Evolutionary conservation across 30 jellyfish, hydroid and myxozoan species (phyloP), one percentile per base, ranked within the genome.

Genomic region (Chrysaora quinquecirrha): DNA sequence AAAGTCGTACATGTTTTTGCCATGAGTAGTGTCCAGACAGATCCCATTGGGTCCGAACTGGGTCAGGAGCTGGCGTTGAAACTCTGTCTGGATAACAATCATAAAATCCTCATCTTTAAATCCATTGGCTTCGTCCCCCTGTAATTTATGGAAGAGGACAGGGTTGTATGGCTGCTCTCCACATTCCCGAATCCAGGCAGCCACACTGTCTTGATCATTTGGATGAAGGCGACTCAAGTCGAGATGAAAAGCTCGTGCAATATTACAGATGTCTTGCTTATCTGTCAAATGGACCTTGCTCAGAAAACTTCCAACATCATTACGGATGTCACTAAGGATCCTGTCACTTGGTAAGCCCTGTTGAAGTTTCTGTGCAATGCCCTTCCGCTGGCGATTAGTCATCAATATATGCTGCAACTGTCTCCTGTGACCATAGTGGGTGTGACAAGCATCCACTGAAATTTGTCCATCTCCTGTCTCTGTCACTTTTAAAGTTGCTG

Each of bases 401-500:
- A 79, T 22, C 61, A 21, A 27, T 28, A 64, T 79, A 28, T 79
- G 90, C 71, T 61, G 90, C 27, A 79, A 32, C 31, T 64, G 62
- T 25, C 30, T 63, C 34, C 63, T 64, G 85, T 79, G 84, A 48
- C 90, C 90, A 79, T 79, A 79, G 27, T 79, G 90, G 7, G 90
- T 2, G 25, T 28, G 73, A 47, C 48, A 62, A 30, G 73, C 72
- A 19, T 79, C 90, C 16, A 34, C 85, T n/a, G 69, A 19, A 18
- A 60, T 32, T 27, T 27, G 34, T 23, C 85, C 85, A 48, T 63
- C 74, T 28, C 33, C 48, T 18, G 1, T 20, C 32, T 54, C 34
- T 30, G 83, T 34, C 35, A 43, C 84, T 48, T 80, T 80, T 33
- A 80, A 34, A 31, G 91, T 80, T 23, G 85, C 58, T 22, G 91